These are phyloP conservation scores for Drosophila crucigera DNA, from an alignment of 2,888 invertebrate species.

Conservation along the genomic window DNA sequence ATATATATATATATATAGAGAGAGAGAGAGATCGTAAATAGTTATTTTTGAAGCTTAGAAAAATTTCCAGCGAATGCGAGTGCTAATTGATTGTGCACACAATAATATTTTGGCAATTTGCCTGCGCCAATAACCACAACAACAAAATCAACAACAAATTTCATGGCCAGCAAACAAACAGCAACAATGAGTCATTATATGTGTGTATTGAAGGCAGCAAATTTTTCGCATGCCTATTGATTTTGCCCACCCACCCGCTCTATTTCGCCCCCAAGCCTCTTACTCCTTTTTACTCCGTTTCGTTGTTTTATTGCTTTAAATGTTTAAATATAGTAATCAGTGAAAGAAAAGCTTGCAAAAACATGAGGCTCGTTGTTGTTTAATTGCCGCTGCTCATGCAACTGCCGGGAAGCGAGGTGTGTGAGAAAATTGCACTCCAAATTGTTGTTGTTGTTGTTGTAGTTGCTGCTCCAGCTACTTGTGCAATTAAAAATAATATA, in stretches of 20 bases:
- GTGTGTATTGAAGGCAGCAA: constrained; percentile 34
- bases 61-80: constrained; percentile 52
- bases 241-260: constrained; percentile 33
- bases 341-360: constrained; percentile 58
- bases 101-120: constrained; percentile 69
- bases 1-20: background rate
- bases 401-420: constrained; percentile 45
- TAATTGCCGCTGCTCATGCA: constrained; percentile 73
- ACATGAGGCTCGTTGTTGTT: constrained; percentile 64
- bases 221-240: constrained; percentile 73
- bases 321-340: constrained; percentile 74
- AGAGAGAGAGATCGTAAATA: background rate
- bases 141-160: constrained; percentile 24
- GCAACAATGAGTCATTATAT: constrained; percentile 42
- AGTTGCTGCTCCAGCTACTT: constrained; percentile 16
- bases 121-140: constrained; percentile 22
- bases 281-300: constrained; percentile 14
- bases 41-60: constrained; percentile 27
- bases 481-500: constrained; percentile 63
- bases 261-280: background rate
- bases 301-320: constrained; percentile 62
- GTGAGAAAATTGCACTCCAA: constrained; percentile 52
- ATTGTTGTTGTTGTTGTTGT: constrained; percentile 29
- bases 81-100: constrained; percentile 64
- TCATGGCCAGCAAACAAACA: constrained; percentile 45